phyloP scores from a whole-genome alignment of 2,888 invertebrate species.

The Mimachlamys varia region DNA sequence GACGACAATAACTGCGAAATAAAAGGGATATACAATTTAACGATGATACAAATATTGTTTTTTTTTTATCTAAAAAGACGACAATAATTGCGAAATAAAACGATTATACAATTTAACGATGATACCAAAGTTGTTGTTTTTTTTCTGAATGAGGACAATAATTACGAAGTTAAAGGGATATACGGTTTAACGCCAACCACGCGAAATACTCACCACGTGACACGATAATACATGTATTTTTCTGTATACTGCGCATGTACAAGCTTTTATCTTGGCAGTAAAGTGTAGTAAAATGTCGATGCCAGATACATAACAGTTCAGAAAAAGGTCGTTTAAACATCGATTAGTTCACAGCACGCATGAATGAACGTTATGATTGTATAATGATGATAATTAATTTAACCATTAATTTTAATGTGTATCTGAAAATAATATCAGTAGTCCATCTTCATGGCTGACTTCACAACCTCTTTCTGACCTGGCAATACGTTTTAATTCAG shows the following conservation, averaged over 20 bases:
- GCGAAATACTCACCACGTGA: no score
- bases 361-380: neutral
- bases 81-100: no score
- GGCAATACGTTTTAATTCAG: neutral
- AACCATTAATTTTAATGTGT: neutral
- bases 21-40: no score
- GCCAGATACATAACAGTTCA: neutral
- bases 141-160: no score
- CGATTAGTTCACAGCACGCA: neutral
- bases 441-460: neutral
- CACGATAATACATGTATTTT: neutral
- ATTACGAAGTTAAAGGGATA: neutral
- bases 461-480: neutral
- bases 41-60: no score
- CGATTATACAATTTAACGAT: no score
- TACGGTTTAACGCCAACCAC: neutral
- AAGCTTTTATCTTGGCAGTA: neutral
- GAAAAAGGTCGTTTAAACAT: neutral
- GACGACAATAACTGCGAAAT: no score
- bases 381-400: slow-evolving; percentile 24
- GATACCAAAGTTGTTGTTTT: no score
- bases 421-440: neutral
- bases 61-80: no score
- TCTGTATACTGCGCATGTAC: neutral
- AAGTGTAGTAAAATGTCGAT: neutral